Percentiles rank a stretch among this genome's conserved stretches.
Evolutionary conservation across 1,140 invertebrate species (phyloP).

Genomic region (Brevipalpus yothersi): DNA sequence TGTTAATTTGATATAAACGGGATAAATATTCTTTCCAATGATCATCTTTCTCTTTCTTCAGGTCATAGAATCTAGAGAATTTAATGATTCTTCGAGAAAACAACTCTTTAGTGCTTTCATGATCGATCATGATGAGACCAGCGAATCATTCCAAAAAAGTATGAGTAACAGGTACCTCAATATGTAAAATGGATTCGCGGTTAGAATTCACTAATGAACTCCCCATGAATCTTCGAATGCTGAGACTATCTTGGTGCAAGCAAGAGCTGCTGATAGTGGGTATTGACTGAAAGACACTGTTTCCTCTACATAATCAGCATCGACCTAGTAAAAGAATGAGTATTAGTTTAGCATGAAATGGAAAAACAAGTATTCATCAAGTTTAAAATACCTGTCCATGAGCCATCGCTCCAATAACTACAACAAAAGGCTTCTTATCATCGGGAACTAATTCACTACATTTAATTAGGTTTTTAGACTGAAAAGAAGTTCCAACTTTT

Average conservation of each 20-base stretch:
- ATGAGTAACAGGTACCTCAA: too few species aligned
- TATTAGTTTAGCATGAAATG: not conserved
- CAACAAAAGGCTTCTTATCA: constrained; percentile 40
- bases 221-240: constrained; percentile 93
- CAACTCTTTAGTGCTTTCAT: too few species aligned
- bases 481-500: constrained; percentile 76
- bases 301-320: constrained; percentile 72
- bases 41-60: too few species aligned
- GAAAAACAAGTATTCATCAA: constrained; percentile 5
- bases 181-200: too few species aligned
- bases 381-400: constrained; percentile 49
- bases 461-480: constrained; percentile 45
- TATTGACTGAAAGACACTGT: constrained; percentile 79
- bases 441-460: constrained; percentile 52
- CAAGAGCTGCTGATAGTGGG: constrained; percentile 79
- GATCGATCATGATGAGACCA: too few species aligned
- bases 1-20: too few species aligned
- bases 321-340: constrained; percentile 27
- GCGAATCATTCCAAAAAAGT: too few species aligned
- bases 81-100: too few species aligned
- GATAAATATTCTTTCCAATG: too few species aligned
- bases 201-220: constrained; percentile 35
- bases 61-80: too few species aligned
- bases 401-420: constrained; percentile 90
- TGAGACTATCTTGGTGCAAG: constrained; percentile 84